Evolutionary conservation across 1,140 invertebrate genomes (phyloP), one percentile per base, ranked within the genome.

Genomic region (Choristoneura fumiferana): DNA sequence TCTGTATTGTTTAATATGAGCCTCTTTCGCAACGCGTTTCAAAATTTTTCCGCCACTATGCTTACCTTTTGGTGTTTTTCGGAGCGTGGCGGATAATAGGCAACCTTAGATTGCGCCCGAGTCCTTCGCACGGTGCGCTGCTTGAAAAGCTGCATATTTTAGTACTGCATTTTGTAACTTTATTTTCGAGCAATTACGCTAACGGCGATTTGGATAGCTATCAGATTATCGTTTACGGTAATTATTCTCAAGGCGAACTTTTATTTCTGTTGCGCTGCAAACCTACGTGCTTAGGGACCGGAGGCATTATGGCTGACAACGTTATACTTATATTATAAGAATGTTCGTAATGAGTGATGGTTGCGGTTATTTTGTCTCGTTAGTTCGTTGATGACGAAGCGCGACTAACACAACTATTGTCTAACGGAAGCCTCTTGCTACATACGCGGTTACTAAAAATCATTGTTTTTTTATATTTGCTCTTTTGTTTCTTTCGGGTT

Each of bases 61-160:
- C 72, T 76, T 81, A 79, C 82, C 78, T 84, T 86, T 87, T 79
- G 76, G 73, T 86, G 83, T 45, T 89, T 85, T 89, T 89, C 84
- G 86, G 86, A 89, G 86, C 86, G 86, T 89, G 78, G 80, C 86
- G 83, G 73, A 81, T 82, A 82, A 84, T 87, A 84, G 84, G 81
- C 81, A 84, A 84, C 85, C 84, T 85, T 84, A 84, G 76, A 84
- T 85, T 84, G 81, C 84, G 78, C 75, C 71, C 71, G 74, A 84
- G 86, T 87, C 86, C 84, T 87, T 87, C 84, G 78, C 65, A 76
- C 60, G 65, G 67, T 55, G 59, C 69, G 62, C 65, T 74, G 62
- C 76, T 71, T 79, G 84, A 83, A 89, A 87, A 84, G 84, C 77
- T 76, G 76, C 67, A 81, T 76, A 76, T 81, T 87, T 81, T 79